A percentile compares a stretch with the other conserved stretches of the same genome.
Evolutionary conservation across 2,797 vertebrate species (phyloP).

Genomic region (Crypturellus tataupa): DNA sequence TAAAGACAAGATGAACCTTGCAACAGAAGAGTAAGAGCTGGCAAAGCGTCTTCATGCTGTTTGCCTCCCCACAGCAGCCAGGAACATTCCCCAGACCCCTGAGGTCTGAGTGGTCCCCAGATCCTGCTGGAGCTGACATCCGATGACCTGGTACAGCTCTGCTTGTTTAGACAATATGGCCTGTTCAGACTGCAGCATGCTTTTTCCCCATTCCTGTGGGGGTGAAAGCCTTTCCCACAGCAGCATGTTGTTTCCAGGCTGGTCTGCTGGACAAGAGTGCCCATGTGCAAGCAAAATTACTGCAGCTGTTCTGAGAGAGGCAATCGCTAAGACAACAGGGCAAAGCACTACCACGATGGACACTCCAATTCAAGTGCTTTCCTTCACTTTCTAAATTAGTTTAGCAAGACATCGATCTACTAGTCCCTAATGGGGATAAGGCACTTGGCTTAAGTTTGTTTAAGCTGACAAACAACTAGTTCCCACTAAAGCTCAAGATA

Average conservation of each 20-base stretch:
- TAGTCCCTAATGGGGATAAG: slow-evolving; percentile 51
- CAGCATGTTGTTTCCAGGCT: neutral
- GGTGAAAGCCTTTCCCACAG: neutral
- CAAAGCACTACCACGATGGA: neutral
- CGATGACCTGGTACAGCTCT: neutral
- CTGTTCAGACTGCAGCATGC: neutral
- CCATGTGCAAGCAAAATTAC: neutral
- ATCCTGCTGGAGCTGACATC: neutral
- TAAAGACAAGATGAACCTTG: neutral
- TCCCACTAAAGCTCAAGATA: slow-evolving; percentile 47
- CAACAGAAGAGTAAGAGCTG: neutral
- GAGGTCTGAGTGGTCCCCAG: neutral
- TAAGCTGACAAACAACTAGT: slow-evolving; percentile 66
- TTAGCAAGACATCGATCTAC: slow-evolving; percentile 47
- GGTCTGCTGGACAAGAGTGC: neutral
- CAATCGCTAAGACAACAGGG: neutral
- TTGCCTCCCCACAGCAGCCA: neutral
- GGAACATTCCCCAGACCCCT: neutral
- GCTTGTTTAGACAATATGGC: neutral
- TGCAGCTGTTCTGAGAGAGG: neutral
- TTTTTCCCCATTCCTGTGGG: accelerated
- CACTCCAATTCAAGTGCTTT: neutral
- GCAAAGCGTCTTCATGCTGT: neutral
- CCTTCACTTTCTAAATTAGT: slow-evolving; percentile 35
- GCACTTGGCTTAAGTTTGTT: slow-evolving; percentile 60